Evolutionary conservation across 2,888 invertebrate species (phyloP).

Genomic region (Ophioninae sp.): DNA sequence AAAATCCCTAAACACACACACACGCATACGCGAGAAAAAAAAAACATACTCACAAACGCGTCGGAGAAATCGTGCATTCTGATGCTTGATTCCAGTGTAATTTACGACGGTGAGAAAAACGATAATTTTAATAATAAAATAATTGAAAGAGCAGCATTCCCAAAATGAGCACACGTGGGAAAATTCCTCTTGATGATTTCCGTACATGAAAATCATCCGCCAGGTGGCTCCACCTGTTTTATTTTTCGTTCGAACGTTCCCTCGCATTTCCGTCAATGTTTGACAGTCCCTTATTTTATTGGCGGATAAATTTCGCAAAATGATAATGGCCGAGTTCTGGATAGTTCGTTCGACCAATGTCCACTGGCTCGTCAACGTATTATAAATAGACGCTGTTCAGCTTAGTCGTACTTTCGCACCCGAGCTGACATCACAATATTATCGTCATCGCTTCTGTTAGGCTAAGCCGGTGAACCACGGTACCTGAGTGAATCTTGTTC

Average conservation of each 20-base stretch:
- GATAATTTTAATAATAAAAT: constrained; percentile 45
- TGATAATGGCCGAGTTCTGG: background rate
- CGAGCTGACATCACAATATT: constrained; percentile 42
- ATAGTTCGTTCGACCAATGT: background rate
- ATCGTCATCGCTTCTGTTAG: constrained; percentile 8
- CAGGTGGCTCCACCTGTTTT: background rate
- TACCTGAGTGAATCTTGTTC: background rate
- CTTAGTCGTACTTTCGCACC: background rate
- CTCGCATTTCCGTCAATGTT: background rate
- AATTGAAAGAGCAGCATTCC: constrained; percentile 23
- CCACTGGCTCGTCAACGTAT: constrained; percentile 1
- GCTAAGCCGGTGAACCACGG: background rate
- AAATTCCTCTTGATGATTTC: constrained; percentile 12
- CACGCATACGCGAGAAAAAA: background rate
- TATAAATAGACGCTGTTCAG: constrained; percentile 41
- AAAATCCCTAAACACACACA: background rate
- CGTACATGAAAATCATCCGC: constrained; percentile 1
- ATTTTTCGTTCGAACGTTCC: background rate
- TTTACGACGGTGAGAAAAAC: constrained; percentile 20
- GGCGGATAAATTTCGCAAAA: background rate
- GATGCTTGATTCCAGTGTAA: constrained; percentile 15
- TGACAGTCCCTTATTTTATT: background rate
- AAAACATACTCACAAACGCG: constrained; percentile 33
- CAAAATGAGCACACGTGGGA: constrained; percentile 3
- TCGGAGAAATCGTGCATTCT: background rate